Percentiles rank a stretch among this genome's conserved stretches.
phyloP scores from a whole-genome alignment of 2,888 invertebrate species.

The Lasioglossum malachurum region DNA sequence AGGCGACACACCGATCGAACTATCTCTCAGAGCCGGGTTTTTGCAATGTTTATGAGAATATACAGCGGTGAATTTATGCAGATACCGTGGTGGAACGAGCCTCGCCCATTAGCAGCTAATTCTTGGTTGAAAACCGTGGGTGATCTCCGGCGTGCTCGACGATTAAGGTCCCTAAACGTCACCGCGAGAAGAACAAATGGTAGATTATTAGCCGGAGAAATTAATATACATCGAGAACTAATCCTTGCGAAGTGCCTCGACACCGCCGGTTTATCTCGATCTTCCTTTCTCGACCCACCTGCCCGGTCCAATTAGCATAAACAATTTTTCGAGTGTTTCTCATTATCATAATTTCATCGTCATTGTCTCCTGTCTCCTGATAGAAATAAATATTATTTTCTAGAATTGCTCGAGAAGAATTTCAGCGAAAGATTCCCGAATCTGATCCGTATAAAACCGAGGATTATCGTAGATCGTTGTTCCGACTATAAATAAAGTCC shows the following conservation, averaged over 20 bases:
- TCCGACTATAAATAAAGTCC: neutral
- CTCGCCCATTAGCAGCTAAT: conserved; percentile 24
- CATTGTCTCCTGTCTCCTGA: neutral
- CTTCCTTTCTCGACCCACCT: neutral
- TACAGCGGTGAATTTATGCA: conserved; percentile 30
- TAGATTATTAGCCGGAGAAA: neutral
- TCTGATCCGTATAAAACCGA: too few species aligned
- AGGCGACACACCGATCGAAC: conserved; percentile 9
- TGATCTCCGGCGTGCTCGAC: neutral
- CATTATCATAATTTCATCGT: neutral
- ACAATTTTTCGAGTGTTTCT: neutral
- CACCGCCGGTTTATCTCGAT: neutral
- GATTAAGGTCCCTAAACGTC: neutral
- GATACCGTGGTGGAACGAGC: neutral
- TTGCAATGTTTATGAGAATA: conserved; percentile 39
- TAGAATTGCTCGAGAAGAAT: neutral
- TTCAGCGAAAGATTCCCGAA: too few species aligned
- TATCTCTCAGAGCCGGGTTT: conserved; percentile 50
- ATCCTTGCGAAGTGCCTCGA: neutral
- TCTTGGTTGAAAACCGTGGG: neutral
- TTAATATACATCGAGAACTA: neutral
- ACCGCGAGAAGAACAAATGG: neutral
- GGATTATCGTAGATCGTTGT: neutral
- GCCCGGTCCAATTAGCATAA: neutral
- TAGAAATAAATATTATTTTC: neutral